Percentiles rank a stretch among this genome's conserved stretches.
phyloP scores from a whole-genome alignment of 2,888 invertebrate species.

The Nomada goodeniana region DNA sequence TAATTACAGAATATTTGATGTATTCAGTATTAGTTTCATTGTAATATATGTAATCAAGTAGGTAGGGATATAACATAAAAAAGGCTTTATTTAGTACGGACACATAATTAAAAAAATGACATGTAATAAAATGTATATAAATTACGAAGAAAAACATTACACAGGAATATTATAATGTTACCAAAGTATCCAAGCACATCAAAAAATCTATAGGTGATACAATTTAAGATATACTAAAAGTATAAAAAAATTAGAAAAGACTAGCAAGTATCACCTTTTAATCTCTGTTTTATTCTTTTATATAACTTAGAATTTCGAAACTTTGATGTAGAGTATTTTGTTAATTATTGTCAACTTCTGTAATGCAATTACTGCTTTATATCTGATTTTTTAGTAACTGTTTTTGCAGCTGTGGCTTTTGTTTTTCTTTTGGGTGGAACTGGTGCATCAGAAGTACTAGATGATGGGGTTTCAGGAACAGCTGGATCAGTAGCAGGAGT shows the following conservation, averaged over 20 bases:
- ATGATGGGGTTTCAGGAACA: constrained; percentile 85
- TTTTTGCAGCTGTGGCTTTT: constrained; percentile 69
- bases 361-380: constrained; percentile 67
- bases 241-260: constrained; percentile 66
- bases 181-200: constrained; percentile 32
- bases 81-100: constrained; percentile 47
- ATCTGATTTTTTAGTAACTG: constrained; percentile 71
- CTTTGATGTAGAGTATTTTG: constrained; percentile 40
- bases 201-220: constrained; percentile 51
- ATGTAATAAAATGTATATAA: constrained; percentile 55
- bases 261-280: constrained; percentile 65
- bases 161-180: constrained; percentile 41
- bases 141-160: constrained; percentile 53
- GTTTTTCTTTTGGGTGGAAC: constrained; percentile 84
- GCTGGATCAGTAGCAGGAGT: constrained; percentile 83
- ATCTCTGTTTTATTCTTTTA: constrained; percentile 19
- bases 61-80: constrained; percentile 46
- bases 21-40: constrained; percentile 44
- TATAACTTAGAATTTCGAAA: constrained; percentile 29
- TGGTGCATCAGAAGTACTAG: constrained; percentile 79
- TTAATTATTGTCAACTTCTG: constrained; percentile 50
- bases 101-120: constrained; percentile 33
- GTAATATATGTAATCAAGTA: constrained; percentile 36
- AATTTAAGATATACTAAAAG: constrained; percentile 57
- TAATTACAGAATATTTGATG: constrained; percentile 55